phyloP scores from a whole-genome alignment of 2,113 vertebrate species.

The Triplophysa rosa region DNA sequence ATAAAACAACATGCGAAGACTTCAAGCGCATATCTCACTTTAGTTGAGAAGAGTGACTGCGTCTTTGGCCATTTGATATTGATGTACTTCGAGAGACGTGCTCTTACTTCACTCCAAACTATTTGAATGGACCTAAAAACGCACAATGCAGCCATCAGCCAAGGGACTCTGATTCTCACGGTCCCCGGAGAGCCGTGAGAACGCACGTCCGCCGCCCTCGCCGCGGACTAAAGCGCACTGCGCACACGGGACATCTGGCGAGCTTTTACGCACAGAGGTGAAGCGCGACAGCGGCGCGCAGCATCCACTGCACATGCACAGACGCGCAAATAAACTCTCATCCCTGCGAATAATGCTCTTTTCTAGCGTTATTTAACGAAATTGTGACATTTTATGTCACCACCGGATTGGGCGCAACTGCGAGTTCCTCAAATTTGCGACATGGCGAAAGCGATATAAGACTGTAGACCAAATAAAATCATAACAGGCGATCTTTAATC shows the following conservation, averaged over 20 bases:
- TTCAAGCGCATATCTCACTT: neutral
- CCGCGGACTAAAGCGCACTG: slow-evolving; percentile 7
- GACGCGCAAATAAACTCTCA: neutral
- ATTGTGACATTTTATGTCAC: neutral
- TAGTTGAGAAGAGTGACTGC: neutral
- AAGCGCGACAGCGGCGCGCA: neutral
- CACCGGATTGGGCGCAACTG: neutral
- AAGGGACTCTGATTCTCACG: slow-evolving; percentile 48
- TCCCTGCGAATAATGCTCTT: neutral
- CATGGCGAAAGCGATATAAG: slow-evolving; percentile 10
- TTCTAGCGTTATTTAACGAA: neutral
- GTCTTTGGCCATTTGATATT: neutral
- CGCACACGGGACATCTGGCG: slow-evolving; percentile 10
- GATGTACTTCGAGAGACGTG: neutral
- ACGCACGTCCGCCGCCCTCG: neutral
- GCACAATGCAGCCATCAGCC: slow-evolving; percentile 31
- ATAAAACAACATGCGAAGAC: slow-evolving; percentile 5
- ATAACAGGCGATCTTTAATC: neutral
- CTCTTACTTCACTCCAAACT: neutral
- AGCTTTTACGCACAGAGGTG: slow-evolving; percentile 31
- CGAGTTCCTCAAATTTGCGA: neutral
- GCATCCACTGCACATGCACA: neutral
- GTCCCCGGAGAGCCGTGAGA: slow-evolving; percentile 47
- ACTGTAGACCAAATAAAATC: neutral
- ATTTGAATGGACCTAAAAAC: slow-evolving; percentile 6